Percentiles rank a stretch among this genome's conserved stretches.
phyloP scores from a whole-genome alignment of 1,140 invertebrate genomes.

The Wasmannia auropunctata region DNA sequence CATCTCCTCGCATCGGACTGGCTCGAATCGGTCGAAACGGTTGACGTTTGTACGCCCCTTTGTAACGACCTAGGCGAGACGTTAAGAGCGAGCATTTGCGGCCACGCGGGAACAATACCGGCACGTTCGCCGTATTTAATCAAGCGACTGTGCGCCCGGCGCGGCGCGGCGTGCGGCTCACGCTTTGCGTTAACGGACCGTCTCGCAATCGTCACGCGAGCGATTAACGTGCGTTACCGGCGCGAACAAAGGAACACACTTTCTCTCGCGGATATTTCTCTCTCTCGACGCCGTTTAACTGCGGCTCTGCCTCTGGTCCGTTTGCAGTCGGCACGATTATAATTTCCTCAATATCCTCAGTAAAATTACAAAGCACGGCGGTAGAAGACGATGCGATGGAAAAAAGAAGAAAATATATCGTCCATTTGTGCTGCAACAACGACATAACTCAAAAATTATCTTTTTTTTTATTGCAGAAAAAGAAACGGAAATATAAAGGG shows the following conservation, averaged over 20 bases:
- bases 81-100: slow-evolving; percentile 22
- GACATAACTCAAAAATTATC: too few relatives aligned
- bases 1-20: neutral
- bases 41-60: neutral
- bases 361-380: neutral
- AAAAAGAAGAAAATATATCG: neutral
- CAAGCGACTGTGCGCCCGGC: slow-evolving; percentile 42
- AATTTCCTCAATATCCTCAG: neutral
- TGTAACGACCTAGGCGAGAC: too few relatives aligned
- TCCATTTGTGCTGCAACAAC: too few relatives aligned
- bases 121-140: slow-evolving; percentile 59
- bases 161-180: neutral
- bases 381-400: neutral
- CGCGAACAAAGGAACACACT: neutral
- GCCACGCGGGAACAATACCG: slow-evolving; percentile 43
- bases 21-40: neutral
- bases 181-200: slow-evolving; percentile 44
- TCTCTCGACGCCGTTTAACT: neutral
- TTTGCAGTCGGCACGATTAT: neutral
- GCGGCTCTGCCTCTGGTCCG: neutral
- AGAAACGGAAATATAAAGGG: too few relatives aligned
- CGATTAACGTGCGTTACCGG: slow-evolving; percentile 13
- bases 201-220: slow-evolving; percentile 26
- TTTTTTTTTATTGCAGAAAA: too few relatives aligned
- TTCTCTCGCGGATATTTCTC: neutral